Base-by-base conservation (phyloP, 2,113 vertebrate genomes). In the Cisticola juncidis region DNA sequence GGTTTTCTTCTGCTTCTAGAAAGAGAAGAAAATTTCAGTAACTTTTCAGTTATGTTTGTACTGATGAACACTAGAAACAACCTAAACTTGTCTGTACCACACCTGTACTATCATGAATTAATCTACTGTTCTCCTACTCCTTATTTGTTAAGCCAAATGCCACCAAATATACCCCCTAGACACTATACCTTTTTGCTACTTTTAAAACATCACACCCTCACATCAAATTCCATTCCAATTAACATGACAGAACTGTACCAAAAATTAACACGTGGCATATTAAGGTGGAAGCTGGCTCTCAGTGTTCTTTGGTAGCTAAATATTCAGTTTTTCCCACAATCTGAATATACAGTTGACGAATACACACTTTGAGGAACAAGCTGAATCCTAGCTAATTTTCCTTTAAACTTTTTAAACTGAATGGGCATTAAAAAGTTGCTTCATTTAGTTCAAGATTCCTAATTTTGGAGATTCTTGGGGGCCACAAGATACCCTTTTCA, bases 1-100 rank as follows among this genome's bases (percentile, higher is more conserved):
- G 0, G 85, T 96, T 68, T 94, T 98, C 97, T 97, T 98, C 92
- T 96, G 98, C 96, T 98, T 99, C 98, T 99, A 68, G 19, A 97
- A 69, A 72, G 35, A 88, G 9, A 86, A 72, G 47, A 70, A 11
- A 21, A 22, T 66, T 69, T 26, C 31, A 78, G 22, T 45, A 66
- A 50, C 25, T 29, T 94, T 87, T 74, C 22, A 61, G 56, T 71
- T 88, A 57, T 7, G 5, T 68, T 45, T 66, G 18, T 25, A 50
- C 38, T 9, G 11, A 29, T 72, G 45, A 86, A 88, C 72, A 81
- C 7, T 29, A 61, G n/a, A 72, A 88, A 68, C 16, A 4, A 95
- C 18, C 29, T 77, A 25, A 86, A 76, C 60, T 86, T 28, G 20
- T 20, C 82, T 53, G 10, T 65, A 61, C 31, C 44, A 79, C 26